Conservation (phyloP, 2,113 vertebrate genomes). For the Pontoporia blainvillei region DNA sequence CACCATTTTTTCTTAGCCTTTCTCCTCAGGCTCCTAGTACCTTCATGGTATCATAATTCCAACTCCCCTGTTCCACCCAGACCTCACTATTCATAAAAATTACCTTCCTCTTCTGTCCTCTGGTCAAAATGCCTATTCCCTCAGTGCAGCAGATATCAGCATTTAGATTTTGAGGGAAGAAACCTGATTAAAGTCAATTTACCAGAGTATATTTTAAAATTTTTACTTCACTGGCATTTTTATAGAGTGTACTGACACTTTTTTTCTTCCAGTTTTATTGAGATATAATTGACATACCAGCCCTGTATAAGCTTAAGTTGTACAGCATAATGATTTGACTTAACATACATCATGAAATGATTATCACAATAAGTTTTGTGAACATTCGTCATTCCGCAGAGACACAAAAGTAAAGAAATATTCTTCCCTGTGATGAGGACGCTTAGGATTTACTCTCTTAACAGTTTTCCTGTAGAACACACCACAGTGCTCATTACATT, state of each 20-base stretch:
- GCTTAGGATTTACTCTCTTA: background rate
- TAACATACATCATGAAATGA: background rate
- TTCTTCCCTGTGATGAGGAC: background rate
- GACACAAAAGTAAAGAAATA: background rate
- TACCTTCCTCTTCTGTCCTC: background rate
- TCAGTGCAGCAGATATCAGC: background rate
- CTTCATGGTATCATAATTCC: background rate
- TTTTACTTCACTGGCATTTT: background rate
- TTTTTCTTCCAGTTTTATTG: background rate
- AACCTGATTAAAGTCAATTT: background rate
- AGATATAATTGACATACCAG: background rate
- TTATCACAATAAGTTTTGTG: background rate
- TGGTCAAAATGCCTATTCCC: background rate
- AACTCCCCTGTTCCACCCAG: background rate
- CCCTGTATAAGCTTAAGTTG: background rate
- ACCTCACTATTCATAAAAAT: background rate
- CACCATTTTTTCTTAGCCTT: background rate
- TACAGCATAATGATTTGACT: background rate
- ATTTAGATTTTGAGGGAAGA: background rate
- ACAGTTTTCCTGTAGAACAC: background rate
- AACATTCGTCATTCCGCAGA: background rate
- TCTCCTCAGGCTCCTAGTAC: background rate
- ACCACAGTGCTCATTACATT: background rate
- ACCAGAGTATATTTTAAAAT: background rate
- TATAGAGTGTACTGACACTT: background rate